phyloP scores from a whole-genome alignment of 2,113 vertebrate species.

The Atherinomorus stipes region DNA sequence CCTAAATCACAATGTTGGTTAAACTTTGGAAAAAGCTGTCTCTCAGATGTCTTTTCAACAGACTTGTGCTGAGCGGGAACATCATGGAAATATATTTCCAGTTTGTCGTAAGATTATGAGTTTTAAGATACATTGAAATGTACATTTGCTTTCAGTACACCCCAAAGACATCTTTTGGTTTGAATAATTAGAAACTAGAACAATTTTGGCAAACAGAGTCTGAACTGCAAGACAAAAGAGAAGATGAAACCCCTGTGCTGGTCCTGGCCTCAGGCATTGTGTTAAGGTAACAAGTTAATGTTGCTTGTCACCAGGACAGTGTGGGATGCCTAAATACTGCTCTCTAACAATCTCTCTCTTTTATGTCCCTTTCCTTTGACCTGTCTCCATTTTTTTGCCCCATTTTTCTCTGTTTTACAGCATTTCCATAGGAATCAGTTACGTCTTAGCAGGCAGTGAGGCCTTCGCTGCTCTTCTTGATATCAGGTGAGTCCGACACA shows the following conservation, averaged over 20 bases:
- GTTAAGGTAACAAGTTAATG: slow-evolving; percentile 32
- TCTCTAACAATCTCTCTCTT: slow-evolving; percentile 4
- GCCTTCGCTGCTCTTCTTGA: slow-evolving; percentile 75
- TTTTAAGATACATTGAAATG: slow-evolving; percentile 20
- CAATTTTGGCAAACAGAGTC: slow-evolving; percentile 28
- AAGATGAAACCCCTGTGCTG: slow-evolving; percentile 8
- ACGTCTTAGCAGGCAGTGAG: slow-evolving; percentile 81
- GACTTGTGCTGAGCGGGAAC: no score
- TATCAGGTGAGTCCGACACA: slow-evolving; percentile 70
- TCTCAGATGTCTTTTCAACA: no score
- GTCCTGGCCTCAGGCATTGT: slow-evolving; percentile 1
- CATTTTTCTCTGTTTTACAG: slow-evolving; percentile 39
- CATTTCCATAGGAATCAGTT: slow-evolving; percentile 81
- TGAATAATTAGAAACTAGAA: slow-evolving; percentile 21
- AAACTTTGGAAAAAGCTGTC: no score
- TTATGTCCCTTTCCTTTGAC: neutral
- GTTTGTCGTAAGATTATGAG: slow-evolving; percentile 15
- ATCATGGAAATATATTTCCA: neutral
- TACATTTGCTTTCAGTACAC: slow-evolving; percentile 29
- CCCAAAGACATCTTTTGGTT: slow-evolving; percentile 39
- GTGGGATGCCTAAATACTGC: slow-evolving; percentile 9
- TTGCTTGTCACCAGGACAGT: slow-evolving; percentile 4
- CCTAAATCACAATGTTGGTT: no score
- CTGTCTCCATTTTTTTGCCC: neutral
- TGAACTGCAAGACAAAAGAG: slow-evolving; percentile 21